These are phyloP conservation scores for Brachymystax lenok DNA, from an alignment of 2,797 vertebrate genomes.

Conservation along the genomic window DNA sequence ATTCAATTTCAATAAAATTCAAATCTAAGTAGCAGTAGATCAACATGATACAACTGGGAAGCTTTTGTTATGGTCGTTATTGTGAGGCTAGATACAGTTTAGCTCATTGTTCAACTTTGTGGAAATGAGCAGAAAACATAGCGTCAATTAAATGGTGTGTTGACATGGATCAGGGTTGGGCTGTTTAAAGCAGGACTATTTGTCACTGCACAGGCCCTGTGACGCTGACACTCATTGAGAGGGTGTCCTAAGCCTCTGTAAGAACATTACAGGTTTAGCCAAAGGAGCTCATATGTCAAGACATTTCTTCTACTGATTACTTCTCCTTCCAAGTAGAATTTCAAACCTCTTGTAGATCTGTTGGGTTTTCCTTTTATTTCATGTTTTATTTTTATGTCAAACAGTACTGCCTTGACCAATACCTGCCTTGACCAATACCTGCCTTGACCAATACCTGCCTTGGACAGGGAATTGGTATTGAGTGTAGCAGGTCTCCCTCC, in stretches of 20 bases:
- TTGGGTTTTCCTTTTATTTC: neutral
- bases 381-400: neutral
- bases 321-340: constrained; percentile 28
- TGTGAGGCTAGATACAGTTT: constrained; percentile 11
- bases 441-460: neutral
- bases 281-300: constrained; percentile 70
- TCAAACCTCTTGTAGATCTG: constrained; percentile 20
- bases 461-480: neutral
- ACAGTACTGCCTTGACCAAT: neutral
- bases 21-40: constrained; percentile 4
- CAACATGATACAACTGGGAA: neutral
- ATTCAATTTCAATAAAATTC: neutral
- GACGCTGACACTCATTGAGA: constrained; percentile 29
- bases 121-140: constrained; percentile 16
- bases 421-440: neutral
- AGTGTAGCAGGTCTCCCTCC: neutral
- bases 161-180: constrained; percentile 46
- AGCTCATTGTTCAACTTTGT: neutral
- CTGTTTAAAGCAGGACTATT: constrained; percentile 48
- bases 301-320: constrained; percentile 38
- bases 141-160: constrained; percentile 35
- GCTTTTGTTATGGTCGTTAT: constrained; percentile 11
- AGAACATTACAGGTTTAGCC: constrained; percentile 80
- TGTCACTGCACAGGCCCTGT: constrained; percentile 41
- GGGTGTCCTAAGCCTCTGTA: constrained; percentile 66